Evolutionary conservation across 2,888 invertebrate genomes (phyloP).

Genomic region (Latheticus oryzae): DNA sequence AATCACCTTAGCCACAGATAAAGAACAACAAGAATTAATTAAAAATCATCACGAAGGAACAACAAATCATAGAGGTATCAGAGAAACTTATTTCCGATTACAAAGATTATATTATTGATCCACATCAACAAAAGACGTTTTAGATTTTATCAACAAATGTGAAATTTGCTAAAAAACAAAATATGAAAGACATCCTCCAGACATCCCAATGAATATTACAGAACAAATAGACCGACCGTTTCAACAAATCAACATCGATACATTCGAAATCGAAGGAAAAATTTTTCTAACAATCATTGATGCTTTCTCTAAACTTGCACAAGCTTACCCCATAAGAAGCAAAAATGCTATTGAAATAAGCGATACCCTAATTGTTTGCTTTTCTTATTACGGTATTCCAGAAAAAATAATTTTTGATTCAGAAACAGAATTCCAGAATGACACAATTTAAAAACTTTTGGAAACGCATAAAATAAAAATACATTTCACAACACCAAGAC

Average conservation of each 20-base stretch:
- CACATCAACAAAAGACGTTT: slow-evolving; percentile 16
- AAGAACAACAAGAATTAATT: slow-evolving; percentile 9
- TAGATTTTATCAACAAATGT: slow-evolving; percentile 40
- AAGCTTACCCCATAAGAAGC: slow-evolving; percentile 15
- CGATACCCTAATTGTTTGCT: background rate
- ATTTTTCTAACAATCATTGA: slow-evolving; percentile 32
- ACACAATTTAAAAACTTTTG: too few relatives aligned
- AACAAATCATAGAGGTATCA: slow-evolving; percentile 36
- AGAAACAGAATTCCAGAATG: background rate
- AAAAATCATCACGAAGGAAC: slow-evolving; percentile 36
- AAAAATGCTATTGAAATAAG: slow-evolving; percentile 6
- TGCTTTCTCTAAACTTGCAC: slow-evolving; percentile 30
- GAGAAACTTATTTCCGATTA: slow-evolving; percentile 21
- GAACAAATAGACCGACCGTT: slow-evolving; percentile 47
- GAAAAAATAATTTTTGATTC: background rate
- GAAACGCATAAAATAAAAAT: too few relatives aligned
- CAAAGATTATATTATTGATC: slow-evolving; percentile 21
- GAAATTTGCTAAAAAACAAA: slow-evolving; percentile 44
- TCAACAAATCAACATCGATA: slow-evolving; percentile 49
- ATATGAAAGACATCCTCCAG: slow-evolving; percentile 45
- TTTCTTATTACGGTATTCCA: too few relatives aligned
- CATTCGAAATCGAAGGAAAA: slow-evolving; percentile 39
- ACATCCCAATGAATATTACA: slow-evolving; percentile 45
- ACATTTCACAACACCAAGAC: too few relatives aligned
- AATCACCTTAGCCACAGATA: slow-evolving; percentile 6